Evolutionary conservation across 37 sponge, comb jelly and placozoan genomes (phyloP).

Genomic region (Lycopodina hypogea): DNA sequence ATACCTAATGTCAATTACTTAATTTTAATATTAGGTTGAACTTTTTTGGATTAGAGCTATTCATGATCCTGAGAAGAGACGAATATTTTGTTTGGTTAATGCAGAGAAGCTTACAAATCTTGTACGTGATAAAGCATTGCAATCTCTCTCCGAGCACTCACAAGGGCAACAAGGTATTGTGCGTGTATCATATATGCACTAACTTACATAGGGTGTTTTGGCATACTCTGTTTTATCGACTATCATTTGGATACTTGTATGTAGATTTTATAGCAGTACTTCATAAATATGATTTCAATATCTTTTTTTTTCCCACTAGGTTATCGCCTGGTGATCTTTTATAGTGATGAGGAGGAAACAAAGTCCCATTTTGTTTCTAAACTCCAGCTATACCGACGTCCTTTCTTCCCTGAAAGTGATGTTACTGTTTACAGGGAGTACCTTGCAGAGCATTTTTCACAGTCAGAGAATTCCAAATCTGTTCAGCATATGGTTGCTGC

Average conservation of each 20-base stretch:
- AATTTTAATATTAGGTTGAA: slow-evolving; percentile 25
- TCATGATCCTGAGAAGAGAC: slow-evolving; percentile 46
- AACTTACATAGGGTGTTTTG: too few relatives aligned
- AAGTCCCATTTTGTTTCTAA: slow-evolving; percentile 54
- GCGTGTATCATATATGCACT: background rate
- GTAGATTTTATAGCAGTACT: background rate
- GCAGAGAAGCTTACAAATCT: slow-evolving; percentile 70
- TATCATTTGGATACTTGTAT: background rate
- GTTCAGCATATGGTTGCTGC: slow-evolving; percentile 6
- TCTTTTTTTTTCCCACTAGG: slow-evolving; percentile 21
- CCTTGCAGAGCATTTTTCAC: slow-evolving; percentile 18
- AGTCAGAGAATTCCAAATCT: background rate
- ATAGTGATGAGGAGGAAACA: slow-evolving; percentile 63
- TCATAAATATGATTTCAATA: too few relatives aligned
- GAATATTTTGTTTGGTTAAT: slow-evolving; percentile 68
- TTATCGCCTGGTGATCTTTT: slow-evolving; percentile 59
- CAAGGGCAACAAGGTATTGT: slow-evolving; percentile 27
- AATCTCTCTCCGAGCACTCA: slow-evolving; percentile 27
- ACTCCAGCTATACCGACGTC: slow-evolving; percentile 27
- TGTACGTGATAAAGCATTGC: slow-evolving; percentile 45
- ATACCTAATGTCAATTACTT: background rate
- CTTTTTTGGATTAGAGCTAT: slow-evolving; percentile 72
- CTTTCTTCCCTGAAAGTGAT: background rate
- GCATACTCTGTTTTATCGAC: too few relatives aligned
- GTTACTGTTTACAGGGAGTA: slow-evolving; percentile 9